These are phyloP conservation scores for Pegoplata infirma DNA, from an alignment of 2,888 invertebrate genomes.

Conservation along the genomic window DNA sequence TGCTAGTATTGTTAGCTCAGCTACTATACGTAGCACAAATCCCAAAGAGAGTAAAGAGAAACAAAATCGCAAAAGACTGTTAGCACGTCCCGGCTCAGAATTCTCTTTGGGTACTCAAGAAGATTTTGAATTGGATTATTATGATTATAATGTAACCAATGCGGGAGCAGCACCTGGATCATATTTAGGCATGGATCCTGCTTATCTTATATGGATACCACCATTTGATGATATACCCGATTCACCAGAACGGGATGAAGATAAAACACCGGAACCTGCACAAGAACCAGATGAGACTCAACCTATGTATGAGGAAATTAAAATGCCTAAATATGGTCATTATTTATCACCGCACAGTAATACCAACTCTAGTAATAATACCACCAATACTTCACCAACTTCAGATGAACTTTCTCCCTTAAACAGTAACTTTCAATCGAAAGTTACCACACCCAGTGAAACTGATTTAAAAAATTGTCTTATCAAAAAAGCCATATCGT, in stretches of 20 bases:
- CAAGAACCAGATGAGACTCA: conserved; percentile 73
- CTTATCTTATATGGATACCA: conserved; percentile 92
- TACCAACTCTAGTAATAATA: conserved; percentile 78
- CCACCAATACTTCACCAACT: conserved; percentile 79
- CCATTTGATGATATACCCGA: conserved; percentile 88
- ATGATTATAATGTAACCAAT: conserved; percentile 92
- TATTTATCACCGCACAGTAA: conserved; percentile 81
- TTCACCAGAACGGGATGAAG: conserved; percentile 83
- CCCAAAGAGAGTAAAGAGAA: conserved; percentile 89
- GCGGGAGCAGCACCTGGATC: conserved; percentile 91
- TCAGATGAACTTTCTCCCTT: conserved; percentile 78
- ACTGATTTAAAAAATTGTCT: conserved; percentile 66
- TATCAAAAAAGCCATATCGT: conserved; percentile 58
- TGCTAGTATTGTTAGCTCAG: conserved; percentile 83
- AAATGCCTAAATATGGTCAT: conserved; percentile 77
- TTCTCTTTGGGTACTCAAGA: conserved; percentile 86
- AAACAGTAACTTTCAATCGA: conserved; percentile 72
- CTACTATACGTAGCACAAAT: conserved; percentile 84
- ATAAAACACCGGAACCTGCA: conserved; percentile 72
- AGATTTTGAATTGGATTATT: conserved; percentile 91
- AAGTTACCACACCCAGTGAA: conserved; percentile 72
- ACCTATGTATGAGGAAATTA: conserved; percentile 77
- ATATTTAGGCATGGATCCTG: conserved; percentile 93
- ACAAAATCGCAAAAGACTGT: conserved; percentile 84
- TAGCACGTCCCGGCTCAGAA: conserved; percentile 85